These are phyloP conservation scores for Tenrec ecaudatus DNA, from an alignment of 2,113 vertebrate genomes.

Conservation along the genomic window DNA sequence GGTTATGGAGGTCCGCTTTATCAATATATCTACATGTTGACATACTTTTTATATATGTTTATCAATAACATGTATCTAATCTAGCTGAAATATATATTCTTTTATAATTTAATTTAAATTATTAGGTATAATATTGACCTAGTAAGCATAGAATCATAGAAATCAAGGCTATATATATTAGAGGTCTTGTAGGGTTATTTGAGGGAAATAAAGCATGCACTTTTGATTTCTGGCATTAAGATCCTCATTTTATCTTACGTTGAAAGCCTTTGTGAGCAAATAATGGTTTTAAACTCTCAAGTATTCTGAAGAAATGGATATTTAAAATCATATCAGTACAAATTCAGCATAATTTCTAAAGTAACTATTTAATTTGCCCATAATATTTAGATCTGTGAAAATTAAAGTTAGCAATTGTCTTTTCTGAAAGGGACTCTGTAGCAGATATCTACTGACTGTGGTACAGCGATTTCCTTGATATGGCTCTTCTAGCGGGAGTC, in stretches of 20 bases:
- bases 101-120: neutral
- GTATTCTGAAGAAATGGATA: slow-evolving; percentile 1
- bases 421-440: neutral
- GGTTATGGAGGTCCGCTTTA: neutral
- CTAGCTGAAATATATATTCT: neutral
- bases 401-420: neutral
- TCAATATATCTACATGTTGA: neutral
- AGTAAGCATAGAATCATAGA: neutral
- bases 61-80: neutral
- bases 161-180: neutral
- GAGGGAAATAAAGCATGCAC: neutral
- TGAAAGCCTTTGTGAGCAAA: neutral
- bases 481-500: too few relatives aligned
- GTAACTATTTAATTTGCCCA: neutral
- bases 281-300: neutral
- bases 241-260: neutral
- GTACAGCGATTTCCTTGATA: too few relatives aligned
- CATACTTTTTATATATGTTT: neutral
- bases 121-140: neutral
- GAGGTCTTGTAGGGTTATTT: neutral
- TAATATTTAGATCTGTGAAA: neutral
- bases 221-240: neutral
- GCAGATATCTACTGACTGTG: too few relatives aligned
- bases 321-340: slow-evolving; percentile 20
- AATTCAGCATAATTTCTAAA: neutral